These are phyloP conservation scores for Prionace glauca DNA, from an alignment of 2,797 vertebrate species.

Conservation along the genomic window DNA sequence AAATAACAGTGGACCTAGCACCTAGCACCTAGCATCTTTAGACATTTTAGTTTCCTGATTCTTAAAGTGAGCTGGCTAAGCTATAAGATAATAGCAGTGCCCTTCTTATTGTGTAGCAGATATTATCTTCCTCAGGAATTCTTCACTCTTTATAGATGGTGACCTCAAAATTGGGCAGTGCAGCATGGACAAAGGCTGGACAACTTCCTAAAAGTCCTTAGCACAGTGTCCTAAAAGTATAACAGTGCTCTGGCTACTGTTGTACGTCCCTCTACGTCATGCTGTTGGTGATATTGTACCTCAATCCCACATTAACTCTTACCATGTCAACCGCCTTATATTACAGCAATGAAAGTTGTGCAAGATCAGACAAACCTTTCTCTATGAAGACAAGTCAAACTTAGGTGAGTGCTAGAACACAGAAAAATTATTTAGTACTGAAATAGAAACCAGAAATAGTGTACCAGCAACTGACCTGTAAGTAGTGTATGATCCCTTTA, in stretches of 20 bases:
- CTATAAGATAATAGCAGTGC: background rate
- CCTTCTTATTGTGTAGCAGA: background rate
- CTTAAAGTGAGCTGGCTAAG: background rate
- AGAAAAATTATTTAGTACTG: background rate
- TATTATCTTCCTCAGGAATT: background rate
- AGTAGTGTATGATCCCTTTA: background rate
- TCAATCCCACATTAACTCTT: too few relatives aligned
- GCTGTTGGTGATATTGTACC: too few relatives aligned
- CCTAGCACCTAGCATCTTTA: too few relatives aligned
- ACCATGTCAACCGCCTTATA: too few relatives aligned
- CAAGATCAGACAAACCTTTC: background rate
- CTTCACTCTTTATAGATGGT: background rate
- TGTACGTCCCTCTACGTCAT: too few relatives aligned
- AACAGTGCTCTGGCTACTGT: too few relatives aligned
- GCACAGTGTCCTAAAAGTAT: too few relatives aligned
- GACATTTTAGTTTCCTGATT: background rate
- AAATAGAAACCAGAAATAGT: background rate
- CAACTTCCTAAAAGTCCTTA: too few relatives aligned
- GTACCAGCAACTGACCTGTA: background rate
- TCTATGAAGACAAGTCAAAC: background rate
- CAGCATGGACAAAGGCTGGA: background rate
- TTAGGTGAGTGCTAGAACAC: background rate
- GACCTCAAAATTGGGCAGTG: background rate
- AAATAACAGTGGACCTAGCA: too few relatives aligned
- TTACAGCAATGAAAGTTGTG: background rate